These are phyloP conservation scores for Euwallacea fornicatus DNA, from an alignment of 1,140 invertebrate species.

Conservation along the genomic window DNA sequence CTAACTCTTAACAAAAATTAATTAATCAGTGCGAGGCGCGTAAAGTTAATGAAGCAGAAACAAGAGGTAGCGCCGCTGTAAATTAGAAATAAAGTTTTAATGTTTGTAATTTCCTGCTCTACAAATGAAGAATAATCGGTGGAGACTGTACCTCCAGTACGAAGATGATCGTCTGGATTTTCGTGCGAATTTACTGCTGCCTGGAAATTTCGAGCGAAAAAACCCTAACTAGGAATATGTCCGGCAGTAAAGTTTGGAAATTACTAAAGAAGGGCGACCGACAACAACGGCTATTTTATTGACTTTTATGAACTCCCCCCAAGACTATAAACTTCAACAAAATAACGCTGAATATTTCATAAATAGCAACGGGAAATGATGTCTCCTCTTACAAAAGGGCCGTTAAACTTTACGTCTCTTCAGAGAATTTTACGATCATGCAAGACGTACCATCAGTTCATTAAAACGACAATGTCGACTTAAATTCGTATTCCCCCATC, in stretches of 20 bases:
- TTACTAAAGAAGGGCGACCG: not conserved
- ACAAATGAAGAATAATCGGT: slow-evolving; percentile 33
- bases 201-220: no score
- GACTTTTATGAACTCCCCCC: not conserved
- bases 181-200: no score
- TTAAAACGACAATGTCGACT: not conserved
- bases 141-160: not conserved
- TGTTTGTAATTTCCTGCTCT: slow-evolving; percentile 19
- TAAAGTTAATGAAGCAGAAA: slow-evolving; percentile 22
- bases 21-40: slow-evolving; percentile 24
- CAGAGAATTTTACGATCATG: not conserved
- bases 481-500: not conserved
- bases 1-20: slow-evolving; percentile 32
- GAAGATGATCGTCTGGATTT: no score
- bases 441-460: not conserved
- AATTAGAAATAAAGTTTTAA: slow-evolving; percentile 35
- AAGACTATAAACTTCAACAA: slow-evolving; percentile 2
- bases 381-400: not conserved
- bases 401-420: not conserved
- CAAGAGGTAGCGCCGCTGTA: slow-evolving; percentile 13
- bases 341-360: slow-evolving; percentile 6
- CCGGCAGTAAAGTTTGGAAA: no score
- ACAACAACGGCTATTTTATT: not conserved
- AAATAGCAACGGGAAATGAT: not conserved
- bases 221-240: no score